Base-by-base conservation (phyloP, 1,140 invertebrate genomes). In the Drosophila sucinea region DNA sequence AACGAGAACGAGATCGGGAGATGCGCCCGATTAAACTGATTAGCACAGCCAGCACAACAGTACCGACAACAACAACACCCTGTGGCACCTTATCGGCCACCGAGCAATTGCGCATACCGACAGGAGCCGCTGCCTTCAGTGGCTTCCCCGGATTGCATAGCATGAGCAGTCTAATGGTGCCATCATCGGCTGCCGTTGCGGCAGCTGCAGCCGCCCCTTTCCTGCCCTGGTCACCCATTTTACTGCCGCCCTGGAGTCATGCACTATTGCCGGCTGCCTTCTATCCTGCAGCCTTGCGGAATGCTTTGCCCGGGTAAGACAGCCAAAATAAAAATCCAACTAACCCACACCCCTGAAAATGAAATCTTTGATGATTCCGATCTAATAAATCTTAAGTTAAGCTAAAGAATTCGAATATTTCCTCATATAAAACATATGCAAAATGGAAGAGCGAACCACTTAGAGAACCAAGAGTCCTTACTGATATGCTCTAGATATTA, bases 271-370 rank as follows among this genome's bases (percentile, higher is more conserved):
- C 93, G 60, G 90, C 87, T 56, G 91, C 90, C 65, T 92, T 94
- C 30, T 94, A 94, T 90, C 93, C 93, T 78, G 93, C 93, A 63
- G 93, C 93, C 63, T 92, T 94, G 73, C 92, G 93, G 17, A 94
- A 93, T 64, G 93, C 93, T 73, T 92, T 94, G 77, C 93, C 93
- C 6, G 93, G 93, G 93, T 94, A 93, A 94, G 93, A 85, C 63
- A 5, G 11, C 17, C 30, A 27, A 30, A 25, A 25, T 55, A 47
- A 55, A 10, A 35, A 1, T 30, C 7, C 17, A 17, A 17, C 17
- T 17, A 17, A 17, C 17, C 17, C 17, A 17, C 17, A 17, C 17
- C 17, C 17, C 17, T 17, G 17, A 17, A 17, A 17, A 17, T 17
- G 17, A 17, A 17, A 17, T 17, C 17, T 17, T 17, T 17, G 17